Evolutionary conservation across 2,113 vertebrate genomes (phyloP).

Genomic region (Pygoscelis adeliae): DNA sequence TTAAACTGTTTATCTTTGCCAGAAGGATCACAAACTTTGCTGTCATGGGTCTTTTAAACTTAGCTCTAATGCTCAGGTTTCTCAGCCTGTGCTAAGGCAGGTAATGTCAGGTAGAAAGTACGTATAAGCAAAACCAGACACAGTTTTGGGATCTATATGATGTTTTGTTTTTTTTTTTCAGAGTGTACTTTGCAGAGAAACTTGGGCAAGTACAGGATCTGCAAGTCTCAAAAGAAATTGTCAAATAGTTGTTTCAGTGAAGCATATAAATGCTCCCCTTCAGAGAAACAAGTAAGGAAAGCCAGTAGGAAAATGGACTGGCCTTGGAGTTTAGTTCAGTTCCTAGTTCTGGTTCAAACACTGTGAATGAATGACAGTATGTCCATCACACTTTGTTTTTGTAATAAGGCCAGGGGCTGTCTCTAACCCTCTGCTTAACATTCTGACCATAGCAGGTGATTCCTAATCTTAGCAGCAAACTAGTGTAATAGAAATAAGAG

Average conservation of each 20-base stretch:
- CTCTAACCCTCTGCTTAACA: neutral
- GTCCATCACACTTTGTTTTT: neutral
- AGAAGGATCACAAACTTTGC: neutral
- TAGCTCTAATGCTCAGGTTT: neutral
- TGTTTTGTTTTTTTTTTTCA: neutral
- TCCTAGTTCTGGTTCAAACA: neutral
- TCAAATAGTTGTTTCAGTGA: neutral
- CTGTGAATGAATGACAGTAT: neutral
- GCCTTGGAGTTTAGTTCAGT: neutral
- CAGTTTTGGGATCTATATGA: neutral
- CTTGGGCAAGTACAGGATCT: neutral
- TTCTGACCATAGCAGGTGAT: neutral
- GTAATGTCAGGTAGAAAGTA: neutral
- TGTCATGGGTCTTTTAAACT: neutral
- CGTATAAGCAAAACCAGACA: neutral
- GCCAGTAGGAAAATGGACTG: neutral
- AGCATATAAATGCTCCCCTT: neutral
- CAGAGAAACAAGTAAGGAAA: neutral
- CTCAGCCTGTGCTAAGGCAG: neutral
- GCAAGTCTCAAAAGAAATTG: neutral
- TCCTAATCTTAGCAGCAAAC: neutral
- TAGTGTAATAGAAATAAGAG: neutral
- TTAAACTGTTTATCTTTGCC: neutral
- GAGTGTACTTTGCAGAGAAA: neutral
- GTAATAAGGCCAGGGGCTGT: neutral